Percentiles rank a stretch among this genome's conserved stretches.
Conservation (phyloP, 2,888 invertebrate species). For the Sphaerophoria taeniata region DNA sequence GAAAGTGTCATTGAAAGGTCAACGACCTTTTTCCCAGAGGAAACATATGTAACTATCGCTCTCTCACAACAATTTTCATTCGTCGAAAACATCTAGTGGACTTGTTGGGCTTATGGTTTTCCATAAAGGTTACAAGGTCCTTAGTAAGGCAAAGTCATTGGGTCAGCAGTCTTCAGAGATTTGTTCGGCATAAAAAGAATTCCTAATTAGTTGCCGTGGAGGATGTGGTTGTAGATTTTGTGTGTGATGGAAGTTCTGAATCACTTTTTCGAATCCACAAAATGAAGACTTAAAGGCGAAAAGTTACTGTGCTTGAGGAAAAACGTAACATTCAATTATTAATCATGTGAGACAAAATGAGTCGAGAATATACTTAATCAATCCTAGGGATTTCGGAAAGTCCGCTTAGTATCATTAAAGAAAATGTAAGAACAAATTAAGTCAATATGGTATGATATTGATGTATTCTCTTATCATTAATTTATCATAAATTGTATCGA, state of each 20-base stretch:
- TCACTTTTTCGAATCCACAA: neutral
- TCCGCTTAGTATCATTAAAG: neutral
- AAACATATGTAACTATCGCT: too few species aligned
- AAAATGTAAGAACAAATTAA: neutral
- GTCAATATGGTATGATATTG: neutral
- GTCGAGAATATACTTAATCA: neutral
- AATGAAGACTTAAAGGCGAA: constrained; percentile 9
- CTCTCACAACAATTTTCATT: too few species aligned
- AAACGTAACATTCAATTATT: neutral
- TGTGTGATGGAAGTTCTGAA: too few species aligned
- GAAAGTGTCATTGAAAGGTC: too few species aligned
- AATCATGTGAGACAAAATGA: neutral
- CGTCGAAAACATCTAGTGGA: too few species aligned
- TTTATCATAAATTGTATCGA: too few species aligned
- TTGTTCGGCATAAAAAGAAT: constrained; percentile 22
- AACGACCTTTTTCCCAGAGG: too few species aligned
- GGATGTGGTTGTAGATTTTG: too few species aligned
- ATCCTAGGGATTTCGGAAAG: neutral
- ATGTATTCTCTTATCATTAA: neutral
- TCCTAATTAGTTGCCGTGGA: constrained; percentile 3
- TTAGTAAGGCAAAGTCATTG: constrained; percentile 3
- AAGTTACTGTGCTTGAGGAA: neutral
- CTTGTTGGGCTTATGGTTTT: too few species aligned
- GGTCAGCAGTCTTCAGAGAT: neutral
- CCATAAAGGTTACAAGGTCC: too few species aligned